Conservation (phyloP, 1,140 invertebrate species). For the Trichomalopsis sarcophagae region DNA sequence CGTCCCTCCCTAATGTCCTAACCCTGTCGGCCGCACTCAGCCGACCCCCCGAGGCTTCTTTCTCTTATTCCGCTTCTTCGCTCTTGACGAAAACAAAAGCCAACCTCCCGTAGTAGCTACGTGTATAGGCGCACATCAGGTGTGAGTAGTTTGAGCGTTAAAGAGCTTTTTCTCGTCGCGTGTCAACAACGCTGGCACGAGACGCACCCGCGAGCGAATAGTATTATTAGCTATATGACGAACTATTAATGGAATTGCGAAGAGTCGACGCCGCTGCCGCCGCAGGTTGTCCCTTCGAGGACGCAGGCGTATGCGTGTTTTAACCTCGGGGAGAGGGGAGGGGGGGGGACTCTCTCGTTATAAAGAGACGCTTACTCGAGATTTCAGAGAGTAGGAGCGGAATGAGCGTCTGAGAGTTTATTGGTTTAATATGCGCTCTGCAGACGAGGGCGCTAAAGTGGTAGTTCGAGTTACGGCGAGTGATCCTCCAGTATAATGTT, state of each 20-base stretch:
- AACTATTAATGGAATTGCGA: constrained; percentile 24
- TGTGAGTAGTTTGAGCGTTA: no score
- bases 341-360: background rate
- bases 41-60: background rate
- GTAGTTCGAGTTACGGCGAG: background rate
- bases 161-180: background rate
- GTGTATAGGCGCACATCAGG: background rate
- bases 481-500: background rate
- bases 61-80: background rate
- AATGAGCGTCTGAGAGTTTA: background rate
- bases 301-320: background rate
- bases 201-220: no score
- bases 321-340: background rate
- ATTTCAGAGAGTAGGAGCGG: background rate
- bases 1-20: background rate
- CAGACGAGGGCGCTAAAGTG: background rate
- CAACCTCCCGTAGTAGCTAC: background rate
- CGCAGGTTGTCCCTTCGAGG: background rate
- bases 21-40: background rate
- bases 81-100: background rate
- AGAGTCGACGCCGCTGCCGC: background rate
- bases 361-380: background rate
- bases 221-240: background rate
- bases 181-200: no score
- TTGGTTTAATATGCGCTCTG: background rate